Conservation (phyloP, 2,113 vertebrate genomes). For the Tychaedon coryphoeus region DNA sequence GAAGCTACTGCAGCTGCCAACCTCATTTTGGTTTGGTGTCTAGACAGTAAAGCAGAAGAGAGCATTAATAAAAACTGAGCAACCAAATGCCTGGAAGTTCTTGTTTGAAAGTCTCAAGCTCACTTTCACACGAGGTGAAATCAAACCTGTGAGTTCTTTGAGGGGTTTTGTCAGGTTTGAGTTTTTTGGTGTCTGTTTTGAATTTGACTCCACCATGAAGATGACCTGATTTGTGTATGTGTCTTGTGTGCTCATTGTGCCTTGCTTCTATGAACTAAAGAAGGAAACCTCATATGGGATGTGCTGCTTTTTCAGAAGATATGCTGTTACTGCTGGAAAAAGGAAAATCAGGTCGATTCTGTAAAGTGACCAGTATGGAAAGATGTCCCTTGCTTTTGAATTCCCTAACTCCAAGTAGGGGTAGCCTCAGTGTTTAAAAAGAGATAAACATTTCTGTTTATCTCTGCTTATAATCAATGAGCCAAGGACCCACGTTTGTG, state of each 20-base stretch:
- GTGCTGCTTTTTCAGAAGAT: background rate
- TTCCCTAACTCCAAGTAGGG: background rate
- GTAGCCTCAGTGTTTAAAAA: background rate
- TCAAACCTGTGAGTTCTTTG: background rate
- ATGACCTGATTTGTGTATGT: background rate
- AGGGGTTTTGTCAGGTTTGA: background rate
- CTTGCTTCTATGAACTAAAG: background rate
- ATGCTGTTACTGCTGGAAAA: background rate
- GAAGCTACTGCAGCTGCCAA: background rate
- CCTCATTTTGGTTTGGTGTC: background rate
- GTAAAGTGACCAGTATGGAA: background rate
- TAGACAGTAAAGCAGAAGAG: background rate
- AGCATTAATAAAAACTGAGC: background rate
- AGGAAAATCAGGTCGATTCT: background rate
- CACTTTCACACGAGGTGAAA: background rate
- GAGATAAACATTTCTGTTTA: background rate
- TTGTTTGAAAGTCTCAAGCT: background rate
- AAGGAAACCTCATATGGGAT: background rate
- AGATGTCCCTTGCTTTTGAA: background rate
- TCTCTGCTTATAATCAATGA: background rate
- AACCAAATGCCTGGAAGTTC: background rate
- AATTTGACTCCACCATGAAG: background rate
- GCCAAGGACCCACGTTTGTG: background rate
- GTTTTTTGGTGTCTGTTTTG: background rate
- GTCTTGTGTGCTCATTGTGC: rapidly evolving